phyloP scores from a whole-genome alignment of 2,797 vertebrate genomes.

The Tinamus major region DNA sequence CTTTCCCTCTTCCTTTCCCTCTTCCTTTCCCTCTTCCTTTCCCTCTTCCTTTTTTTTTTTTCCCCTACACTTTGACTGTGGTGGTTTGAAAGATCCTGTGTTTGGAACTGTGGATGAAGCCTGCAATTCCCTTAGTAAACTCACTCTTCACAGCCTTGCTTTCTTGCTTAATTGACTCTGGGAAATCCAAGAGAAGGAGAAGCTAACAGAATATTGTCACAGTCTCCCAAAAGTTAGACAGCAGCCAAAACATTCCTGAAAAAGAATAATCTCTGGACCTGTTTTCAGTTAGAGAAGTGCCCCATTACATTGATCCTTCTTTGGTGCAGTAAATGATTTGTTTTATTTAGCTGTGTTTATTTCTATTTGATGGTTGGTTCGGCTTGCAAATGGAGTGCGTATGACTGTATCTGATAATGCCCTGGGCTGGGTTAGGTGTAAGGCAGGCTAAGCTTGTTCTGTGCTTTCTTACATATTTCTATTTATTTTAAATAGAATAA shows the following conservation, averaged over 20 bases:
- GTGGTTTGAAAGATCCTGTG: neutral
- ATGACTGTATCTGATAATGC: neutral
- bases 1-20: neutral
- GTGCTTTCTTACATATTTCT: neutral
- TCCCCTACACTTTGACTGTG: neutral
- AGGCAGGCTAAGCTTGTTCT: neutral
- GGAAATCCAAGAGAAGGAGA: neutral
- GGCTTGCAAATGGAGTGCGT: neutral
- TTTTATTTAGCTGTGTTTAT: slow-evolving; percentile 10
- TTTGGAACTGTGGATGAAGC: neutral
- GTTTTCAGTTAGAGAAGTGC: neutral
- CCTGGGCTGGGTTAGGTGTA: neutral
- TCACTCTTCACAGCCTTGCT: neutral
- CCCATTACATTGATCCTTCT: neutral
- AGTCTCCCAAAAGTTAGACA: neutral
- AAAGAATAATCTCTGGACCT: neutral
- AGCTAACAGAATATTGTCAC: neutral
- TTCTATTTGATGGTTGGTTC: slow-evolving; percentile 3
- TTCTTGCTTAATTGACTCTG: neutral
- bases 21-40: too few relatives aligned
- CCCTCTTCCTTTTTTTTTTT: neutral
- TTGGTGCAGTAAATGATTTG: neutral
- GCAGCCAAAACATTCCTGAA: neutral
- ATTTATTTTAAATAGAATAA: neutral
- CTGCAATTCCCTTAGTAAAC: neutral